Conservation (phyloP, 2,113 vertebrate species). For the Turdus rufiventris region DNA sequence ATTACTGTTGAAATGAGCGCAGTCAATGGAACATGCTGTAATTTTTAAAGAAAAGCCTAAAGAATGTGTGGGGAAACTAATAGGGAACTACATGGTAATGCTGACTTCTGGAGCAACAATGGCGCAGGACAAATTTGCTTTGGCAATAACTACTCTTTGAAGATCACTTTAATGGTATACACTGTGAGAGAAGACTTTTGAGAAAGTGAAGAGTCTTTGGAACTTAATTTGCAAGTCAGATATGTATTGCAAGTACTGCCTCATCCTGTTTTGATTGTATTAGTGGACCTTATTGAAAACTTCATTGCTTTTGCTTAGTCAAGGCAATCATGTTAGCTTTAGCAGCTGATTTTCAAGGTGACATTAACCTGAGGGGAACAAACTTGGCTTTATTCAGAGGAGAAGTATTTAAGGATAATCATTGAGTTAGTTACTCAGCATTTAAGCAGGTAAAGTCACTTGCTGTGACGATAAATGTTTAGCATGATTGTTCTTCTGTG, state of each 20-base stretch:
- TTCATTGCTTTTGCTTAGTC: neutral
- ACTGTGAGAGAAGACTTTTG: neutral
- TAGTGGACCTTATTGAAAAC: neutral
- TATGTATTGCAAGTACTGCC: neutral
- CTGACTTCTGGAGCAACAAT: neutral
- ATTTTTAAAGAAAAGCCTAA: neutral
- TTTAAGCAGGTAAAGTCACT: neutral
- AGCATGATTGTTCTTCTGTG: neutral
- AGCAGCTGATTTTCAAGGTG: slow-evolving; percentile 9
- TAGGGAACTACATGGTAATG: neutral
- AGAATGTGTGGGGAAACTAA: neutral
- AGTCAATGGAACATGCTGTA: neutral
- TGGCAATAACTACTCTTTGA: neutral
- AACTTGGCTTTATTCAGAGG: neutral
- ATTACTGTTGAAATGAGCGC: neutral
- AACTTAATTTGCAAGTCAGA: neutral
- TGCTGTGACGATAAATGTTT: neutral
- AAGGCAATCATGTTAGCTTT: neutral
- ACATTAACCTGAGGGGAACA: neutral
- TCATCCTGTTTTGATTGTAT: neutral
- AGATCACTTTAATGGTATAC: neutral
- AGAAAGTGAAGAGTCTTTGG: neutral
- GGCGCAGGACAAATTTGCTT: neutral
- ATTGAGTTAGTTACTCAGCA: neutral
- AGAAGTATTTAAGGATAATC: neutral